Conservation (phyloP, 2,888 invertebrate species). For the Cabera pusaria region DNA sequence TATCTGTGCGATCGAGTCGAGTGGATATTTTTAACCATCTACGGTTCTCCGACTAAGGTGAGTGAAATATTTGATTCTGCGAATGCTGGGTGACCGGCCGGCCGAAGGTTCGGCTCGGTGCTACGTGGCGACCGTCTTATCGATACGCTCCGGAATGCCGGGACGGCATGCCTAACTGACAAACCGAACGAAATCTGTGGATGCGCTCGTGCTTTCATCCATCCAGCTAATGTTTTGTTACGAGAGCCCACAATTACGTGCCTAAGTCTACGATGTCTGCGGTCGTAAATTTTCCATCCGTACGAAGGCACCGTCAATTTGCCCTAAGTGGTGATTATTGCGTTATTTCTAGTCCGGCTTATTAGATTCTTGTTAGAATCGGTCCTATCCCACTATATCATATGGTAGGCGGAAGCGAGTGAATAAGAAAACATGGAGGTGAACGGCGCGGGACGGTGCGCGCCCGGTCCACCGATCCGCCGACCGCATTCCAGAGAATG, state of each 20-base stretch:
- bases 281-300: conserved; percentile 17
- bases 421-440: conserved; percentile 75
- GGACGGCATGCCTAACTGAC: conserved; percentile 40
- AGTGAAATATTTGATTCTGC: conserved; percentile 58
- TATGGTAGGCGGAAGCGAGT: conserved; percentile 73
- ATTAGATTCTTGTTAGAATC: conserved; percentile 65
- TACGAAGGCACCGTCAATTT: conserved; percentile 4
- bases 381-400: conserved; percentile 70
- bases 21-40: conserved; percentile 77
- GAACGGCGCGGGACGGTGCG: conserved; percentile 64
- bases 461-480: conserved; percentile 64
- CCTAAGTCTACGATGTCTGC: conserved; percentile 6
- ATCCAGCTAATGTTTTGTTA: conserved; percentile 14
- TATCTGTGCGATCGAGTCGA: conserved; percentile 76
- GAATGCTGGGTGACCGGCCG: conserved; percentile 44
- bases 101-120: conserved; percentile 53
- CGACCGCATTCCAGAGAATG: conserved; percentile 82
- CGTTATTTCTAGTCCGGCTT: conserved; percentile 25
- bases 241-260: conserved; percentile 7
- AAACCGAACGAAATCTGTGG: too few species aligned
- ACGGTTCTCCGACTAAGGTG: conserved; percentile 68
- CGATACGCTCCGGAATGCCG: conserved; percentile 58
- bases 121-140: conserved; percentile 71
- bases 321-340: conserved; percentile 3
- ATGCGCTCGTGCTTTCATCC: conserved; percentile 14